Percentiles rank a stretch among this genome's conserved stretches.
phyloP scores from a whole-genome alignment of 2,888 invertebrate species.

The Odontothrips loti region DNA sequence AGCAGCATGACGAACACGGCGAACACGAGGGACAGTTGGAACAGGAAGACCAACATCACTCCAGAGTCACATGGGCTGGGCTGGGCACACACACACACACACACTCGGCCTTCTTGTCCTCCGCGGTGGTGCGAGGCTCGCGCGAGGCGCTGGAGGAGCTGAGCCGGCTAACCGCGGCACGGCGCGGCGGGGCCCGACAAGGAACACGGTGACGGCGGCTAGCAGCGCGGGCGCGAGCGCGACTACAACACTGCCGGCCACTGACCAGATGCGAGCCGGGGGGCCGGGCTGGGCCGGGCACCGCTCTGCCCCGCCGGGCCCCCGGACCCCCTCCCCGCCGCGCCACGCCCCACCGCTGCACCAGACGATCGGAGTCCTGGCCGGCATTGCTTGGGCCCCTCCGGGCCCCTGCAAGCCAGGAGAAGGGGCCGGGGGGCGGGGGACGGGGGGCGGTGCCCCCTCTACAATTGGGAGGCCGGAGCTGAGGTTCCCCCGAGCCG shows the following conservation, averaged over 20 bases:
- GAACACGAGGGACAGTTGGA: slow-evolving; percentile 14
- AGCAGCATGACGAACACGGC: slow-evolving; percentile 21
- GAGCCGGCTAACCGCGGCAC: background rate
- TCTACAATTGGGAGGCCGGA: too few species aligned
- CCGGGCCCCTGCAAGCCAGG: background rate
- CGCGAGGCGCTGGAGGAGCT: background rate
- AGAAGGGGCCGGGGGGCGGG: background rate
- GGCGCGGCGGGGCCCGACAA: background rate
- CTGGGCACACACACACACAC: background rate
- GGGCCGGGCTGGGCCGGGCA: background rate
- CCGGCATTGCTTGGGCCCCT: too few species aligned
- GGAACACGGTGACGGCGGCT: background rate
- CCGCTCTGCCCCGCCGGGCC: slow-evolving; percentile 8
- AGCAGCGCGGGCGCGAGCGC: background rate
- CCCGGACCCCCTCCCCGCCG: background rate
- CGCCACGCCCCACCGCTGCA: slow-evolving; percentile 6
- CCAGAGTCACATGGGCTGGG: too few species aligned
- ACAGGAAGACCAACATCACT: slow-evolving; percentile 4
- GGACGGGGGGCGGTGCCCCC: background rate
- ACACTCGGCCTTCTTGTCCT: background rate
- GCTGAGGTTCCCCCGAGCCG: too few species aligned
- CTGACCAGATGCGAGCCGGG: background rate
- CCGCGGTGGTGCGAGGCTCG: background rate
- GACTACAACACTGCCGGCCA: background rate
- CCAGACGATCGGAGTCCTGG: slow-evolving; percentile 22